phyloP scores from a whole-genome alignment of 2,888 invertebrate genomes.

The Odontomyia ornata region DNA sequence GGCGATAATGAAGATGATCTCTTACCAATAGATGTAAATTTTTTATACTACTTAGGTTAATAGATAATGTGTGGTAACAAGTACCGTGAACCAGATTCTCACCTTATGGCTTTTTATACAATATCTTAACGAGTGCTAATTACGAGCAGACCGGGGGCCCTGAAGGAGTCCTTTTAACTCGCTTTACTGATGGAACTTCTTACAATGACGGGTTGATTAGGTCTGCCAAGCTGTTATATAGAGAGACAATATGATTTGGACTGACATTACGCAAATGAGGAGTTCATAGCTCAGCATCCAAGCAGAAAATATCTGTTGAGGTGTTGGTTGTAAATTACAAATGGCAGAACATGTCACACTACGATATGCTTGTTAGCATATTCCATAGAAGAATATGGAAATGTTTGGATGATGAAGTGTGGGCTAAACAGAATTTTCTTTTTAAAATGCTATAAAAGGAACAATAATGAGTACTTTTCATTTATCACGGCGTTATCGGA shows the following conservation, averaged over 20 bases:
- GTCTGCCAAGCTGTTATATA: constrained; percentile 17
- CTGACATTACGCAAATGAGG: too few species aligned
- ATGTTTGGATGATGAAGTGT: too few species aligned
- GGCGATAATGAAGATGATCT: background rate
- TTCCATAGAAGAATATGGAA: too few species aligned
- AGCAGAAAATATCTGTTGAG: too few species aligned
- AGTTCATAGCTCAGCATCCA: too few species aligned
- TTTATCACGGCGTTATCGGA: too few species aligned
- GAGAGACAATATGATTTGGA: background rate
- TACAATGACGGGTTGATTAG: constrained; percentile 28
- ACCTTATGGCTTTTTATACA: constrained; percentile 1
- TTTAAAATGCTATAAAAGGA: too few species aligned
- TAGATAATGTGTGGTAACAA: background rate
- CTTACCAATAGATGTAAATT: background rate
- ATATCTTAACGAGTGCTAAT: constrained; percentile 5
- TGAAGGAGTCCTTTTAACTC: constrained; percentile 29
- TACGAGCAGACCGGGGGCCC: background rate
- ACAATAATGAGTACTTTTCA: too few species aligned
- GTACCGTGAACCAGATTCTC: background rate
- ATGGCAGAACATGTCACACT: too few species aligned
- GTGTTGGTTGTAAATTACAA: too few species aligned
- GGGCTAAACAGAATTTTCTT: too few species aligned
- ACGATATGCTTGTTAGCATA: too few species aligned
- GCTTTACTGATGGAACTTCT: constrained; percentile 29
- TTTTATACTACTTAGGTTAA: background rate